These are phyloP conservation scores for Marmota monax DNA, from an alignment of 2,113 vertebrate genomes.

Conservation along the genomic window DNA sequence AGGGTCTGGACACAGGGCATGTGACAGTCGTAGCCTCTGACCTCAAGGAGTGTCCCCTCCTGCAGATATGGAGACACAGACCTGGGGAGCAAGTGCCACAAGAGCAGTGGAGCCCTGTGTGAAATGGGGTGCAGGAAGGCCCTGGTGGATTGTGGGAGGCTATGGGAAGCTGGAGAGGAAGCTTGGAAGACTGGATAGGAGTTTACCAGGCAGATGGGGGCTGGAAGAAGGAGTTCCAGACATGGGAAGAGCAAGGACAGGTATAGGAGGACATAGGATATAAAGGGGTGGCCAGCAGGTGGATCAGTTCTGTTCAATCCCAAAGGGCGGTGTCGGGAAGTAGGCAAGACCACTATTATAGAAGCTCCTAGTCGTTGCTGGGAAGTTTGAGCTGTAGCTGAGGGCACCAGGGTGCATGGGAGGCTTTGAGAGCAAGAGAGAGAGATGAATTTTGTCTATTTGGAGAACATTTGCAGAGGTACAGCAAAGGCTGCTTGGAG, in stretches of 20 bases:
- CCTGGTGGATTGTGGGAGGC: neutral
- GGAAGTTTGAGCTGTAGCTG: neutral
- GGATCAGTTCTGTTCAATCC: neutral
- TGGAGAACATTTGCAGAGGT: neutral
- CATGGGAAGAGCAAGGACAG: neutral
- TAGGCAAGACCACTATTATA: neutral
- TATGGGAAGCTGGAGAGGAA: neutral
- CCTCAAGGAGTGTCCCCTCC: neutral
- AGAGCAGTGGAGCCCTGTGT: neutral
- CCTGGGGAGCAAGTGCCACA: neutral
- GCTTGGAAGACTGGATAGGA: neutral
- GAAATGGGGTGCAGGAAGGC: neutral
- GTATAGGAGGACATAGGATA: neutral
- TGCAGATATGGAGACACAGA: neutral
- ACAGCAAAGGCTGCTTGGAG: neutral
- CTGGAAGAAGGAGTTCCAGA: neutral
- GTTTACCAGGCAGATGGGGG: neutral
- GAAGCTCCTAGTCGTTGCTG: neutral
- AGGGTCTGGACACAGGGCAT: neutral
- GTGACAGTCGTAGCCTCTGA: neutral
- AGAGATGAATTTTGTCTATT: neutral
- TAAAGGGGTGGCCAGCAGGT: accelerated
- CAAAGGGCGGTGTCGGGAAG: neutral
- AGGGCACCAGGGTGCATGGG: neutral
- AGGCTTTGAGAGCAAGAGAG: neutral